Evolutionary conservation across 2,797 vertebrate genomes (phyloP), one percentile per base, ranked within the genome.

Genomic region (Galaxias olidus): DNA sequence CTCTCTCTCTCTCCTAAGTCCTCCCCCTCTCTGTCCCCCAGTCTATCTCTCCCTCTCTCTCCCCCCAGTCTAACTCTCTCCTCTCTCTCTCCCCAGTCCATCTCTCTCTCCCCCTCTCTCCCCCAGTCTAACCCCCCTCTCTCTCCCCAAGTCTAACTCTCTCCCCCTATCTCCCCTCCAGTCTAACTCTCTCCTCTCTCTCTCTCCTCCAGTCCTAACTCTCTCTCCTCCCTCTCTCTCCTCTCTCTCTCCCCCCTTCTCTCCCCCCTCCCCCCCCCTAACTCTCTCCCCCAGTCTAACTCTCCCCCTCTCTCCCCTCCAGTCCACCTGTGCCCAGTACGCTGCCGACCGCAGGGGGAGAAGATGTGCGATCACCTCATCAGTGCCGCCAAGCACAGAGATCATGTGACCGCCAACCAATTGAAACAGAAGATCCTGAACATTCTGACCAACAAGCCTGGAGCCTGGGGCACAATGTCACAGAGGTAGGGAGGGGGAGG

Each of bases 311-410:
- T 10, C 68, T 43, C 9, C 69, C 79, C 60, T 1, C 78, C 78
- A 99, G 98, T 99, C 98, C 0, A 97, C 98, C 80, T 99, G 97
- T 63, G 98, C 97, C 45, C 97, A 99, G 81, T 99, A 99, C 17
- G 96, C 98, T 6, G 96, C 96, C 0, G 98, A 99, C 79, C 90
- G 97, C 58, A 91, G 94, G 72, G 98, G 72, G 98, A 99, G 80
- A 99, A 98, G 87, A 99, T 99, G 98, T 99, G 98, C 40, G 97
- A 99, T 75, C 98, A 99, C 64, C 95, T 99, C 63, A 99, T 99
- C 84, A 96, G 97, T 40, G 97, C 98, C 0, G 96, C 98, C 1
- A 99, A 99, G 72, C 98, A 99, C 86, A 90, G 98, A 65, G 98
- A 99, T 78, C 98, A 99, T 0, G 98, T 99, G 72, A 99, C 98